phyloP scores from a whole-genome alignment of 2,113 vertebrate species.

The Struthidea cinerea region DNA sequence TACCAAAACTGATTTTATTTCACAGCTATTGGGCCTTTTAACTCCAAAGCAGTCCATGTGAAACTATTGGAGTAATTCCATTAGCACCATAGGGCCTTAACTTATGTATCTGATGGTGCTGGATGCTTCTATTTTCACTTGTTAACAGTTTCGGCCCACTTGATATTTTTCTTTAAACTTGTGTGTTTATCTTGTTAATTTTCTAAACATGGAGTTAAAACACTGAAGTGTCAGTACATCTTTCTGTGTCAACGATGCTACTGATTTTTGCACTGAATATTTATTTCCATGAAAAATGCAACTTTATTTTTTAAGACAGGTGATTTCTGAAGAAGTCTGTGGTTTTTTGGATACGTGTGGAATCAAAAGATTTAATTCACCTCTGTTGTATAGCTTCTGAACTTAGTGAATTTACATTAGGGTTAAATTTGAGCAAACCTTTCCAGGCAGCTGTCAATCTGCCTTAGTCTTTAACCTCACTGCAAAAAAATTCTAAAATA shows the following conservation, averaged over 20 bases:
- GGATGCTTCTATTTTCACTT: not conserved
- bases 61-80: not conserved
- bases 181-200: not conserved
- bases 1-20: not conserved
- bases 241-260: not conserved
- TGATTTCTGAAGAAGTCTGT: not conserved
- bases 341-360: not conserved
- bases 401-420: not conserved
- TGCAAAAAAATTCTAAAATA: not conserved
- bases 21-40: not conserved
- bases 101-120: not conserved
- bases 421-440: not conserved
- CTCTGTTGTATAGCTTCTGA: not conserved
- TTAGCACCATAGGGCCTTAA: not conserved
- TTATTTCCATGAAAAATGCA: not conserved
- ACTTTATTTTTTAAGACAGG: not conserved
- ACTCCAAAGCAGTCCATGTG: not conserved
- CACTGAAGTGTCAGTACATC: not conserved
- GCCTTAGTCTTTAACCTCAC: not conserved
- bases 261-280: not conserved
- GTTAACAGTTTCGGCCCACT: not conserved
- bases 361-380: not conserved
- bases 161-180: not conserved
- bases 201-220: not conserved
- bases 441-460: not conserved